Base-by-base conservation (phyloP, 2,797 vertebrate species). In the Menidia menidia region DNA sequence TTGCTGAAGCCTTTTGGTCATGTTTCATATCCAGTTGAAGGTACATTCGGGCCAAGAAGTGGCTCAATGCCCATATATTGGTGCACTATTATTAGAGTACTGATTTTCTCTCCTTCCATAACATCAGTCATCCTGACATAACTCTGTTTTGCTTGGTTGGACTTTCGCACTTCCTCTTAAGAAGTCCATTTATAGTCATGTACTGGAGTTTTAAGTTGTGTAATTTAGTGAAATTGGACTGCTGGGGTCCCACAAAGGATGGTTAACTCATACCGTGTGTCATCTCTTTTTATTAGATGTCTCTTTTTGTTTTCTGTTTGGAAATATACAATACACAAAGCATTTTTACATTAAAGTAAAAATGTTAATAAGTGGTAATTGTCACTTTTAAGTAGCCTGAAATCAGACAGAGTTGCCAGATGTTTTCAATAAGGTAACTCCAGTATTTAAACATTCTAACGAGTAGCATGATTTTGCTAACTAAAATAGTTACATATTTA, bases 141-240 rank as follows among this genome's bases (percentile, higher is more conserved):
- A 83, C 78, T 89, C 80, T 79, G 85, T 85, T 90, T 86, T 90
- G 84, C 85, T 89, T 83, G 84, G 86, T 89, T 88, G 84, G 81
- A 75, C 90, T 88, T 81, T 77, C 89, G 75, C 77, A 80, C 83
- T 77, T 88, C 86, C 85, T 87, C 81, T 77, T 80, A 72, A 86
- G 81, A 80, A 65, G 60, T 65, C 81, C 87, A 86, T 91, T 90
- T 88, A 90, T 87, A 89, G 87, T 52, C 73, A 58, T 75, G 68
- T 79, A 78, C 84, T 82, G 71, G 85, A 85, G 79, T 82, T 78
- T 75, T 79, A 82, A 85, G 76, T 83, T 80, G 77, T 80, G 82
- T 84, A 89, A 89, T 91, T 89, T 88, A 68, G 86, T 82, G 69
- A 89, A 90, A 88, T 87, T 75, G 54, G 75, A 83, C 68, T 76